Evolutionary conservation across 2,888 invertebrate genomes (phyloP).

Genomic region (Dexiosoma caninum): DNA sequence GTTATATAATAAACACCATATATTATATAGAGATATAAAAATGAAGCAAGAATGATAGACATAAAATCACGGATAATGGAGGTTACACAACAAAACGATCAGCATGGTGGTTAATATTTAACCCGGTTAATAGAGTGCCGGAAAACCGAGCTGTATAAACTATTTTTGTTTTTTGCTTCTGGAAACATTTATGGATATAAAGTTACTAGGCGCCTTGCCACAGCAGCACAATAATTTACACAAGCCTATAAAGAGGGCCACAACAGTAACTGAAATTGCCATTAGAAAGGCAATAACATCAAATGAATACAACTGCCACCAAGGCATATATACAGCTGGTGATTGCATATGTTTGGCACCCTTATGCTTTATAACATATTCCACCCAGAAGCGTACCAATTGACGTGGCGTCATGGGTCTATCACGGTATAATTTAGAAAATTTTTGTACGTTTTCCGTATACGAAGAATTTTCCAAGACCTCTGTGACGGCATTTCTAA

Average conservation of each 20-base stretch:
- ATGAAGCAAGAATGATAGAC: no score
- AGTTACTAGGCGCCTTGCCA: neutral
- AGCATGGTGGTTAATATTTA: no score
- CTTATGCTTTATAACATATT: conserved; percentile 79
- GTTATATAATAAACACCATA: no score
- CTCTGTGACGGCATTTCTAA: conserved; percentile 66
- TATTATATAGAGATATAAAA: no score
- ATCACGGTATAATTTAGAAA: conserved; percentile 79
- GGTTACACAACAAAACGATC: no score
- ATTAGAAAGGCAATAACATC: conserved; percentile 75
- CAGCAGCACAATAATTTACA: conserved; percentile 56
- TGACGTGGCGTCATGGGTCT: conserved; percentile 79
- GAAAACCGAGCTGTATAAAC: conserved; percentile 21
- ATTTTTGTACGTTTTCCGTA: conserved; percentile 72
- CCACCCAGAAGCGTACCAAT: conserved; percentile 80
- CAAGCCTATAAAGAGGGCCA: conserved; percentile 29
- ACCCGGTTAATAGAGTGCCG: no score
- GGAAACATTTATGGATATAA: neutral
- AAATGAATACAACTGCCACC: conserved; percentile 78
- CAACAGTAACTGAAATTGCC: conserved; percentile 36
- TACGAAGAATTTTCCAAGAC: conserved; percentile 69
- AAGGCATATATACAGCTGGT: conserved; percentile 78
- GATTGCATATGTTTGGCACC: conserved; percentile 79
- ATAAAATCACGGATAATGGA: no score
- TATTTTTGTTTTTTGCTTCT: conserved; percentile 48